phyloP scores from a whole-genome alignment of 2,888 invertebrate genomes.

The Catocala fraxini region DNA sequence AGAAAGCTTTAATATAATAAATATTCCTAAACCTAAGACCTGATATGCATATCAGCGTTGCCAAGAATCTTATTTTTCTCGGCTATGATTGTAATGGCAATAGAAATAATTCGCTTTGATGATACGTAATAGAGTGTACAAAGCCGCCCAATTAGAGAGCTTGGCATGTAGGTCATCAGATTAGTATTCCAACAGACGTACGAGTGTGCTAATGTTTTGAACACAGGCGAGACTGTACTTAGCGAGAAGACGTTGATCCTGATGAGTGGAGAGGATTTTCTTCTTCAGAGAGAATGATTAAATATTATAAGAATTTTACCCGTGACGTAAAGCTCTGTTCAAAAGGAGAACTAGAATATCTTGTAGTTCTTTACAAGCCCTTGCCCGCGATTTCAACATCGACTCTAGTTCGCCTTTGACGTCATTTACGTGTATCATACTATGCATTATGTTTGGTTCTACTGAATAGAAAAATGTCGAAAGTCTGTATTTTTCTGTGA shows the following conservation, averaged over 20 bases:
- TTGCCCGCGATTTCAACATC: too few relatives aligned
- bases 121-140: conserved; percentile 48
- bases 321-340: too few relatives aligned
- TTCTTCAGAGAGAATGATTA: background rate
- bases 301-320: too few relatives aligned
- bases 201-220: conserved; percentile 72
- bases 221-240: conserved; percentile 64
- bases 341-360: too few relatives aligned
- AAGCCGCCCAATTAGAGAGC: conserved; percentile 66
- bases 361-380: too few relatives aligned
- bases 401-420: too few relatives aligned
- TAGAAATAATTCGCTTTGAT: conserved; percentile 35
- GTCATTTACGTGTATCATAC: too few relatives aligned
- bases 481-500: too few relatives aligned
- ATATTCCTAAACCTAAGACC: background rate
- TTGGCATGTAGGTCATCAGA: conserved; percentile 80
- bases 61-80: too few relatives aligned
- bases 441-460: too few relatives aligned
- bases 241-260: conserved; percentile 14
- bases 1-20: background rate
- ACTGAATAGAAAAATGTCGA: too few relatives aligned
- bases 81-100: conserved; percentile 18
- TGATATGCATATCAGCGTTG: too few relatives aligned
- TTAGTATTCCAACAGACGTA: conserved; percentile 67
- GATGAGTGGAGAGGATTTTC: background rate